Evolutionary conservation across 2,113 vertebrate genomes (phyloP).

Genomic region (Abramis brama): DNA sequence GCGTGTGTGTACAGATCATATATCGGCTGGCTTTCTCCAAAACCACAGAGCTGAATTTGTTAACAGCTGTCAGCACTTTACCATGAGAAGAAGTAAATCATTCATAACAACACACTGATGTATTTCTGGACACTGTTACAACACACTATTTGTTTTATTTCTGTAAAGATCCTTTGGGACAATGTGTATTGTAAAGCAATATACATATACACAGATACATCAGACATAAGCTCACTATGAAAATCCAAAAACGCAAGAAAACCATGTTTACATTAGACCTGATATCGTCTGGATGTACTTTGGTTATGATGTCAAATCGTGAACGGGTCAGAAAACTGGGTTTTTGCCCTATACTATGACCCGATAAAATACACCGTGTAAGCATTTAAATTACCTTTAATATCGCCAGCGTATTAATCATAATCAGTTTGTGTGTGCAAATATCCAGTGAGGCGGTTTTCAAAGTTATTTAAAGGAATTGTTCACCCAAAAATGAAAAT

Average conservation of each 20-base stretch:
- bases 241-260: not conserved
- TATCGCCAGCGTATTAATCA: not conserved
- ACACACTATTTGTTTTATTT: not conserved
- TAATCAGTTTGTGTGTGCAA: not conserved
- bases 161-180: not conserved
- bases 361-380: not conserved
- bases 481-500: not conserved
- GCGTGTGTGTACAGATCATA: not conserved
- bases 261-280: not conserved
- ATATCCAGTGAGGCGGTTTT: not conserved
- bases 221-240: not conserved
- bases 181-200: not conserved
- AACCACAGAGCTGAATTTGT: constrained; percentile 5
- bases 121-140: not conserved
- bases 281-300: not conserved
- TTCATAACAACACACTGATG: not conserved
- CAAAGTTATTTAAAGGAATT: not conserved
- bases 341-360: not conserved
- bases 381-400: not conserved
- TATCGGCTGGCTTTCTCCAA: not conserved
- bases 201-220: not conserved
- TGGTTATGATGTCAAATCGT: not conserved
- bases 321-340: not conserved
- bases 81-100: not conserved
- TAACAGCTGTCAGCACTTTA: not conserved